Conservation (phyloP, 2,113 vertebrate genomes). For the Amblyornis subalaris region DNA sequence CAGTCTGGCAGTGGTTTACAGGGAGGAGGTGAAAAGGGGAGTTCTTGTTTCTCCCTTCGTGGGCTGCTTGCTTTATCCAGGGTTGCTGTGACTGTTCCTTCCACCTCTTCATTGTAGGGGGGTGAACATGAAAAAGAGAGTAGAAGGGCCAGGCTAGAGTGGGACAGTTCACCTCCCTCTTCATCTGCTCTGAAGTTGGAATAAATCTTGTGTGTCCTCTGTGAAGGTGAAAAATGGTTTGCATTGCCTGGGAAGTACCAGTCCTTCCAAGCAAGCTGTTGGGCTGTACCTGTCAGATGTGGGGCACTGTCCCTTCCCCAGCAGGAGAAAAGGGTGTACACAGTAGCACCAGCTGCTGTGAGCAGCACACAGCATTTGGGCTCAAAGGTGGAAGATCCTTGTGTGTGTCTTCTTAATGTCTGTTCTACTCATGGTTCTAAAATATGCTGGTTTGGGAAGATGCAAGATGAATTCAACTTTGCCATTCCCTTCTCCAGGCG, state of each 20-base stretch:
- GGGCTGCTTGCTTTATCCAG: constrained; percentile 9
- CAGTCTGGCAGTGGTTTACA: constrained; percentile 49
- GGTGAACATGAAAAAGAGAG: constrained; percentile 55
- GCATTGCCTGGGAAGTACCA: constrained; percentile 68
- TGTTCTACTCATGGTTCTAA: neutral
- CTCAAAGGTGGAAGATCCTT: neutral
- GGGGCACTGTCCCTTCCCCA: neutral
- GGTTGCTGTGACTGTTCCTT: constrained; percentile 43
- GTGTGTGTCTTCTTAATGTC: neutral
- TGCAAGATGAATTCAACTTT: neutral
- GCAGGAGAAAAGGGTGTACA: neutral
- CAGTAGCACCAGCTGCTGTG: neutral
- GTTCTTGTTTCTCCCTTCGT: constrained; percentile 51
- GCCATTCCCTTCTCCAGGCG: neutral
- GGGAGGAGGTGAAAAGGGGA: constrained; percentile 66
- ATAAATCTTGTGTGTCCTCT: constrained; percentile 70
- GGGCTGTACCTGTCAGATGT: neutral
- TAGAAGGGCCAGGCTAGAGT: constrained; percentile 41
- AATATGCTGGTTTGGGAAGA: neutral
- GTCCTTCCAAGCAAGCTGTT: constrained; percentile 65
- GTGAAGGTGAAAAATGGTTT: constrained; percentile 65
- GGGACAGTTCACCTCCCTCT: neutral
- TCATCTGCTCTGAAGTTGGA: constrained; percentile 54
- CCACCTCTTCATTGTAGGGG: constrained; percentile 37
- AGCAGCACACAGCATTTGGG: neutral